Evolutionary conservation across 2,888 invertebrate species (phyloP), one percentile per base, ranked within the genome.

Genomic region (Cosmorhoe ocellata): DNA sequence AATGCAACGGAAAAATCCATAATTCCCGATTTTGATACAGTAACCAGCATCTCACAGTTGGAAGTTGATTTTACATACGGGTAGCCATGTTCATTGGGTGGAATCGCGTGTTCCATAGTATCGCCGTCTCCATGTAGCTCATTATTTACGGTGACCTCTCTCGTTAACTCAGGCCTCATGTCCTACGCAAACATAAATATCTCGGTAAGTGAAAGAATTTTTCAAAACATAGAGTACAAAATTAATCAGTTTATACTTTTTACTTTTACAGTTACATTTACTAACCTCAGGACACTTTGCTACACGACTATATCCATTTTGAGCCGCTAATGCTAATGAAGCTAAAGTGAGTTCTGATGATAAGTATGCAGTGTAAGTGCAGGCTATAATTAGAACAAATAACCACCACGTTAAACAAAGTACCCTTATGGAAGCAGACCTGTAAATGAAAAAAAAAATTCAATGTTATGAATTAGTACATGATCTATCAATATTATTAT

Each of bases 331-430:
- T 7, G 5, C 18, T 94, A 99, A 98, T 64, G 98, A 92, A 76
- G 97, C 96, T 31, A 99, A 95, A 2, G 98, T 99, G 47, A 99
- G 92, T 80, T 98, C 98, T 7, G 99, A 99, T 10, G 98, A 96
- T 76, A 99, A 91, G 84, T 99, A 99, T 60, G 99, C 99, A 24
- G 99, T 99, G 84, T 99, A 99, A 24, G 98, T 98, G 13, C 98
- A 98, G 67, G 98, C 96, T 43, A 99, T 93, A 68, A 99, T 97
- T 57, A 99, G 91, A 0, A 98, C 97, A 84, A 99, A 99, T 83
- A 99, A 98, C 98, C 99, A 99, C 99, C 99, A 99, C 2, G 98
- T 98, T 18, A 96, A 94, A 31, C 98, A 97, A 0, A 99, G 98
- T 62, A 99, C 98, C 42, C 99, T 92, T 1, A 97, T 97, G 3